Evolutionary conservation across 2,113 vertebrate species (phyloP).

Genomic region (Tautogolabrus adspersus): DNA sequence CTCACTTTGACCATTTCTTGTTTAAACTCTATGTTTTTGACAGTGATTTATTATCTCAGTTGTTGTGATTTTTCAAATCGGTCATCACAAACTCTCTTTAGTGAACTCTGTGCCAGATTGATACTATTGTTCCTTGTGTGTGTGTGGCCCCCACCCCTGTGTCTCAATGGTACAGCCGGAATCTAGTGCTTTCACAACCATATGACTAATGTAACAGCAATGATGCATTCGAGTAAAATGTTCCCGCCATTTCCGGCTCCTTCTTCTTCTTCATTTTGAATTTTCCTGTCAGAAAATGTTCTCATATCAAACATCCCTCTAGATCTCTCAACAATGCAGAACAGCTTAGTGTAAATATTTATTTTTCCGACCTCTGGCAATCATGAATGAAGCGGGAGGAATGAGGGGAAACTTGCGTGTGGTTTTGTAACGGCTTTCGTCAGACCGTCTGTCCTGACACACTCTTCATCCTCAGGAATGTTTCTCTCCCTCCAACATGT

Average conservation of each 20-base stretch:
- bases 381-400: slow-evolving; percentile 56
- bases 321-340: slow-evolving; percentile 51
- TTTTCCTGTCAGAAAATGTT: slow-evolving; percentile 30
- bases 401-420: slow-evolving; percentile 40
- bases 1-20: background rate
- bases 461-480: slow-evolving; percentile 47
- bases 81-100: background rate
- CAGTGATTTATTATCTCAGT: background rate
- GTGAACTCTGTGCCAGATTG: background rate
- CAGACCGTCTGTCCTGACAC: slow-evolving; percentile 38
- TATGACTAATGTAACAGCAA: slow-evolving; percentile 50
- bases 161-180: slow-evolving; percentile 16
- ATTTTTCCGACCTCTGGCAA: slow-evolving; percentile 45
- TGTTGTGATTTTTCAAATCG: background rate
- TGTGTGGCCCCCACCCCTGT: slow-evolving; percentile 12
- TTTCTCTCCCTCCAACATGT: slow-evolving; percentile 27
- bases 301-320: slow-evolving; percentile 36
- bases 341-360: slow-evolving; percentile 65
- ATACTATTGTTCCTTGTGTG: background rate
- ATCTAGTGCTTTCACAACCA: slow-evolving; percentile 44
- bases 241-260: slow-evolving; percentile 22
- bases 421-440: slow-evolving; percentile 42
- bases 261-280: slow-evolving; percentile 37
- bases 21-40: background rate
- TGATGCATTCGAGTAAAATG: slow-evolving; percentile 52